Percentiles rank a stretch among this genome's conserved stretches.
Conservation (phyloP, 2,113 vertebrate genomes). For the Ia io region DNA sequence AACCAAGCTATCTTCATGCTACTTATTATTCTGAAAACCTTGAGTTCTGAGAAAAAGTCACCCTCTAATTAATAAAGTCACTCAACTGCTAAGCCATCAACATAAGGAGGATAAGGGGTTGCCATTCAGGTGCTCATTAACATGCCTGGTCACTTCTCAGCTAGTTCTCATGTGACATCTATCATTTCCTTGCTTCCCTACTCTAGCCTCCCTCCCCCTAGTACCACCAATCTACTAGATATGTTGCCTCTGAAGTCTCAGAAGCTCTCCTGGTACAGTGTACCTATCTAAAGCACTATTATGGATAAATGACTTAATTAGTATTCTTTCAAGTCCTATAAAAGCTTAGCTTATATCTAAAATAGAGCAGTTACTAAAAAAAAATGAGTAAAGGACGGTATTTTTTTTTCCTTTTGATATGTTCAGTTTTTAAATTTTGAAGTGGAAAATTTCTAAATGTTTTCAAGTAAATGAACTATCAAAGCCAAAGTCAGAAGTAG, state of each 20-base stretch:
- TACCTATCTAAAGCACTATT: background rate
- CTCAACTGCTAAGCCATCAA: background rate
- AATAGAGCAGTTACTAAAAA: background rate
- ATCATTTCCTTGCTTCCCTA: background rate
- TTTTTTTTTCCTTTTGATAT: background rate
- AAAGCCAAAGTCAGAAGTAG: constrained; percentile 24
- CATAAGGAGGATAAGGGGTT: background rate
- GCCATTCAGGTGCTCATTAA: background rate
- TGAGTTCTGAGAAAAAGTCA: constrained; percentile 15
- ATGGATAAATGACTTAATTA: background rate
- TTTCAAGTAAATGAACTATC: constrained; percentile 30
- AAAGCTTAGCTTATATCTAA: background rate
- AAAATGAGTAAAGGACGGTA: background rate
- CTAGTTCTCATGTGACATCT: background rate
- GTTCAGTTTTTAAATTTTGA: constrained; percentile 39
- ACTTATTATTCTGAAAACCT: background rate
- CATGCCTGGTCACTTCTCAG: background rate
- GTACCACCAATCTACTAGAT: no score
- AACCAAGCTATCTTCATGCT: background rate
- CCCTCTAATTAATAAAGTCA: background rate
- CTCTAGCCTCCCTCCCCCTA: no score
- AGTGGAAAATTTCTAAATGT: constrained; percentile 27
- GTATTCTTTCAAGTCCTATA: background rate
- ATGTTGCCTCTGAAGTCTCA: background rate
- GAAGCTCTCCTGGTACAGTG: background rate